A percentile compares a stretch with the other conserved stretches of the same genome.
Conservation (phyloP, 1,140 invertebrate species). For the Rhopalosiphum maidis region DNA sequence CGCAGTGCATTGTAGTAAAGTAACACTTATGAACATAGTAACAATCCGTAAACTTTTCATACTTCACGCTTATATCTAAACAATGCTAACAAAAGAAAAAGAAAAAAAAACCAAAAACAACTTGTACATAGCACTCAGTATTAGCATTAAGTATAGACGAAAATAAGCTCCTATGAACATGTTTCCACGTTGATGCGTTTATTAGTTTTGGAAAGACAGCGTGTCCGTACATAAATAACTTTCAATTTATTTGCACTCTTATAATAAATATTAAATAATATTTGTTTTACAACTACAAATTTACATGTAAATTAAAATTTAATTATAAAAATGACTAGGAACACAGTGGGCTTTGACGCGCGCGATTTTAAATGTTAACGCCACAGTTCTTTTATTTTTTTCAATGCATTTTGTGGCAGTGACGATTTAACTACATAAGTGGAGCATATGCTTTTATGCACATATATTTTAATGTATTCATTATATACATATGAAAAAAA, state of each 20-base stretch:
- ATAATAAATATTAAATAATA: constrained; percentile 55
- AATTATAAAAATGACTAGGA: constrained; percentile 58
- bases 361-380: constrained; percentile 28
- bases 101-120: constrained; percentile 50
- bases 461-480: constrained; percentile 21
- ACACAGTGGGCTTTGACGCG: constrained; percentile 54
- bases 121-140: constrained; percentile 46
- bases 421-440: constrained; percentile 41
- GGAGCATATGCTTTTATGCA: constrained; percentile 23
- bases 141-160: constrained; percentile 50
- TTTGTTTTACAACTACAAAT: constrained; percentile 51
- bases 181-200: constrained; percentile 28
- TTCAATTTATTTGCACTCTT: constrained; percentile 52
- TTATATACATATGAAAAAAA: constrained; percentile 29
- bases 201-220: constrained; percentile 36
- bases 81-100: constrained; percentile 51
- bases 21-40: constrained; percentile 57
- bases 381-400: constrained; percentile 37
- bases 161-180: constrained; percentile 56
- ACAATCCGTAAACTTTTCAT: constrained; percentile 54
- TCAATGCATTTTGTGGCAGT: constrained; percentile 47
- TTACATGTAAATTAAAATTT: constrained; percentile 55
- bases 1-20: constrained; percentile 43
- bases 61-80: constrained; percentile 55
- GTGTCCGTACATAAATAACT: constrained; percentile 42